phyloP scores from a whole-genome alignment of 2,797 vertebrate genomes.

The Xyrichtys novacula region DNA sequence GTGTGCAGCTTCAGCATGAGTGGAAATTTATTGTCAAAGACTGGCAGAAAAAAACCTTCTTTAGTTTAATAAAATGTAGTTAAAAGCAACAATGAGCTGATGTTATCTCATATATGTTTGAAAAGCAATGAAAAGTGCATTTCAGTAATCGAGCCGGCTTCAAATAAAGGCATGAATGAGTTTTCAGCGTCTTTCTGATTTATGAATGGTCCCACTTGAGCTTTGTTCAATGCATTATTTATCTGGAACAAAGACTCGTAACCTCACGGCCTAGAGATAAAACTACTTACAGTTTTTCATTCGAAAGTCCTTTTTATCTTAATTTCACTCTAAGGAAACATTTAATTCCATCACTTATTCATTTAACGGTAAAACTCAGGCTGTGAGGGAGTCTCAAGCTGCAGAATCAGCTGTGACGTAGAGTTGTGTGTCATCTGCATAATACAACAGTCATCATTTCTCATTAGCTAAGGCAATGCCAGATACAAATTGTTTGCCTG shows the following conservation, averaged over 20 bases:
- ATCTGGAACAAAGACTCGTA: background rate
- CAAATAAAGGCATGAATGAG: conserved; percentile 1
- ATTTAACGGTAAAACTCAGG: too few relatives aligned
- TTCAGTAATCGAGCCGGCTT: background rate
- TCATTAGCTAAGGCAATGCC: too few relatives aligned
- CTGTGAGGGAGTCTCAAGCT: background rate
- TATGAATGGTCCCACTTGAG: background rate
- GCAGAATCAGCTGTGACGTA: background rate
- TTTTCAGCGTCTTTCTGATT: background rate
- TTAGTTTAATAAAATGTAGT: conserved; percentile 2
- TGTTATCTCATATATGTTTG: background rate
- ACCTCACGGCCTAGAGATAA: background rate
- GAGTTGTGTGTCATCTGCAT: too few relatives aligned
- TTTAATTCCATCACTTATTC: background rate
- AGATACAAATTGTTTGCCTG: too few relatives aligned
- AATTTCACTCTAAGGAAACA: background rate
- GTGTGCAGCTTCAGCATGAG: background rate
- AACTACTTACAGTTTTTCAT: background rate
- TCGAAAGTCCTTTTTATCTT: background rate
- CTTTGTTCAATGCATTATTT: background rate
- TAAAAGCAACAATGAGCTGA: conserved; percentile 4
- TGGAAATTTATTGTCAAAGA: background rate
- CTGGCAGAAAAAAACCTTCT: conserved; percentile 9
- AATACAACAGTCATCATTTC: too few relatives aligned
- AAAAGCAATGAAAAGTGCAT: conserved; percentile 3